phyloP scores from a whole-genome alignment of 2,113 vertebrate species.

The Hyla sarda region DNA sequence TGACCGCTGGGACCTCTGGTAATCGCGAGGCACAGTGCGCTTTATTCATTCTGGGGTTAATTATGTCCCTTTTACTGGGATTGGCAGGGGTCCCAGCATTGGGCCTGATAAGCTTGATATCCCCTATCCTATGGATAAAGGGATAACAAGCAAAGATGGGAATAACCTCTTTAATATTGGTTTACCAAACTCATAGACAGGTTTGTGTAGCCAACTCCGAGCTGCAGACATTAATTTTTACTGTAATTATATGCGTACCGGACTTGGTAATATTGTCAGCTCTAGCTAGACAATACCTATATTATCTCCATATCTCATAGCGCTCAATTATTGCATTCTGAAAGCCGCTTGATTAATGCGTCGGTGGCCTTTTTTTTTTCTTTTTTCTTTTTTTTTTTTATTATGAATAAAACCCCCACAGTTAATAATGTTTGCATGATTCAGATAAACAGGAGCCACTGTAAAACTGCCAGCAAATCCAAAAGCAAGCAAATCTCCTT shows the following conservation, averaged over 20 bases:
- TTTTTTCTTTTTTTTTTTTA: background rate
- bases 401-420: background rate
- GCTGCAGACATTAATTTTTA: background rate
- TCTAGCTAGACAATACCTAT: background rate
- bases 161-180: no score
- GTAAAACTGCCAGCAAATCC: background rate
- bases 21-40: no score
- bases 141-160: no score
- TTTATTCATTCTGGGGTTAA: no score
- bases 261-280: background rate
- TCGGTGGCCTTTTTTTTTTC: background rate
- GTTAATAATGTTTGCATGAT: background rate
- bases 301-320: background rate
- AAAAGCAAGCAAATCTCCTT: slow-evolving; percentile 15
- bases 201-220: no score
- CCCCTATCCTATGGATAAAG: no score
- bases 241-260: background rate
- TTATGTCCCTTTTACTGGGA: no score
- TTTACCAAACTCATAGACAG: no score
- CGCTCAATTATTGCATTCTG: background rate
- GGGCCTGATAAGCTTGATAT: no score
- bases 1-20: no score
- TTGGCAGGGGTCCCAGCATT: no score
- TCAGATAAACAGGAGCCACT: background rate
- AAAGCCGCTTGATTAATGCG: background rate